Evolutionary conservation across 2,113 vertebrate genomes (phyloP).

Genomic region (Phasianus colchicus): DNA sequence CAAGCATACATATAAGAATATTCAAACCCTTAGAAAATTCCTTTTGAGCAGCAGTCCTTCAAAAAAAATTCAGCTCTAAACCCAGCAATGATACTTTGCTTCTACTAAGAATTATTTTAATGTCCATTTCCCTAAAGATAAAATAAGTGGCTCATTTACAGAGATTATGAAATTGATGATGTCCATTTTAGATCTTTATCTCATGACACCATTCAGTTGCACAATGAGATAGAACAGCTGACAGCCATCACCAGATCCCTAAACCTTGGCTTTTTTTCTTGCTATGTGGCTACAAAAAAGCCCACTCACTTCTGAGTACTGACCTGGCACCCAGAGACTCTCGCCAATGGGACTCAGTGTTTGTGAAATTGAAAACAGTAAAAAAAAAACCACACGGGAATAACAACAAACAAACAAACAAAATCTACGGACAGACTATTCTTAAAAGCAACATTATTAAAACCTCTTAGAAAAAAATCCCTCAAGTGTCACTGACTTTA

Average conservation of each 20-base stretch:
- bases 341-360: rapidly evolving
- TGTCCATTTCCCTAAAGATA: not conserved
- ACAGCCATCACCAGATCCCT: not conserved
- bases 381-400: not conserved
- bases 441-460: not conserved
- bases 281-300: not conserved
- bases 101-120: not conserved
- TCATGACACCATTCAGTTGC: not conserved
- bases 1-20: not conserved
- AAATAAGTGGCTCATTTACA: not conserved
- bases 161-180: not conserved
- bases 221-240: not conserved
- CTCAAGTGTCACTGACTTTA: not conserved
- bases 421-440: rapidly evolving
- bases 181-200: not conserved
- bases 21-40: not conserved
- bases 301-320: not conserved
- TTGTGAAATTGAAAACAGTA: not conserved
- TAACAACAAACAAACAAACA: no score
- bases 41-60: not conserved
- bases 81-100: not conserved
- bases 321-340: not conserved
- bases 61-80: not conserved
- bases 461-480: not conserved
- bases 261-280: not conserved